Evolutionary conservation across 2,113 vertebrate genomes (phyloP), one percentile per base, ranked within the genome.

Genomic region (Oncorhynchus tshawytscha): DNA sequence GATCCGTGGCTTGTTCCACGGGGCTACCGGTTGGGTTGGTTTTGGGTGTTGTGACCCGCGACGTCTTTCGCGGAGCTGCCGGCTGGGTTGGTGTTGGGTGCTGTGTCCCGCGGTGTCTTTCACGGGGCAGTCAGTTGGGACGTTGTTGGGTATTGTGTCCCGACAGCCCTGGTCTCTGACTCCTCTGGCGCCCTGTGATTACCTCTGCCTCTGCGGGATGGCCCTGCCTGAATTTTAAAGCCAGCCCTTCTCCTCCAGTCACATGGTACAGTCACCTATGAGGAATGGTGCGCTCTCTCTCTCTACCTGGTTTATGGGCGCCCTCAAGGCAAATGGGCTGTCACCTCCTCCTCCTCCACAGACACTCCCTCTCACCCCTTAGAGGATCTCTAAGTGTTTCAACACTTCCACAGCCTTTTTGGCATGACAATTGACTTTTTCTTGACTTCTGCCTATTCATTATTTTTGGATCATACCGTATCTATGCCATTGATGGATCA

Each of bases 241-340:
- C 83, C 51, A 54, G 51, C 51, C 51, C 51, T 54, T 18, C 51
- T 83, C 70, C 25, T 73, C 65, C 72, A 85, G 89, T 92, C 91
- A 92, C 90, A 90, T 92, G 91, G 84, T 88, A 74, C 85, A 91
- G 80, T 89, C 85, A 90, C 87, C 87, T 85, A 80, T 90, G 81
- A 89, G 86, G 87, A 91, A 88, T 85, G 85, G 78, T 88, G 78
- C 82, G 82, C 60, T 76, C 81, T 81, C 83, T 70, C 82, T 81
- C 83, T 70, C 88, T 85, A 88, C 88, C 85, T 74, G 70, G 84
- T 92, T 92, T 92, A 90, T 89, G 87, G 76, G 84, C 2, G 29
- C 87, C 91, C 87, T 88, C 73, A 27, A 83, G 91, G 84, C 84
- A 91, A 89, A 92, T 91, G 85, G 87, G 88, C 84, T 88, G 90